Evolutionary conservation across 1,140 invertebrate species (phyloP).

Genomic region (Rhopalosiphum padi): DNA sequence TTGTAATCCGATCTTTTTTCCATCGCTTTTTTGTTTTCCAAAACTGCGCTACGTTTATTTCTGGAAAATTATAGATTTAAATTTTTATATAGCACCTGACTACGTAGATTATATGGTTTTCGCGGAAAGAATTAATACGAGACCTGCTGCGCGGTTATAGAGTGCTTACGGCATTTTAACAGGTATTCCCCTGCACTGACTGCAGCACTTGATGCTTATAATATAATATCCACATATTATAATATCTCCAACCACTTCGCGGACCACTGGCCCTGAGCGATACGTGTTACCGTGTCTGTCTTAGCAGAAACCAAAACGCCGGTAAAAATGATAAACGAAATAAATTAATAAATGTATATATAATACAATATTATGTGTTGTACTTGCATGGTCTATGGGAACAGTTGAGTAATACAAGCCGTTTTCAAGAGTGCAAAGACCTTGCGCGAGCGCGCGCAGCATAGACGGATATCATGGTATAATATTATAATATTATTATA

Average conservation of each 20-base stretch:
- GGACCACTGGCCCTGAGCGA: not conserved
- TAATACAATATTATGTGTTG: not conserved
- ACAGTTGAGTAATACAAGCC: conserved; percentile 65
- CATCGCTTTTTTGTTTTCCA: not conserved
- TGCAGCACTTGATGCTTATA: not conserved
- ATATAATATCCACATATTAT: not conserved
- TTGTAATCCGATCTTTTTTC: not conserved
- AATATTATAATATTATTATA: not conserved
- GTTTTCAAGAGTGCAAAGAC: conserved; percentile 36
- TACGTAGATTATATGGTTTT: not conserved
- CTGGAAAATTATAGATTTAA: not conserved
- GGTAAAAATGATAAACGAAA: not conserved
- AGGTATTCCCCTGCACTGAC: not conserved
- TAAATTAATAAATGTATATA: not conserved
- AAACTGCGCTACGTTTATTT: not conserved
- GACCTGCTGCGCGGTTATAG: not conserved
- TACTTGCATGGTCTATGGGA: conserved; percentile 15
- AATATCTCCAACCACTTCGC: not conserved
- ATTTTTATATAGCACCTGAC: not conserved
- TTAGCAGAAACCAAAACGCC: not conserved
- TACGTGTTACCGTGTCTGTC: not conserved
- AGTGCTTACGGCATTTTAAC: not conserved
- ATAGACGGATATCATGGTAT: not conserved
- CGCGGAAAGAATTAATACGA: not conserved
- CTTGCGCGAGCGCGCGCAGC: not conserved